Conservation (phyloP, 1,140 invertebrate genomes). For the Scylla paramamosain region DNA sequence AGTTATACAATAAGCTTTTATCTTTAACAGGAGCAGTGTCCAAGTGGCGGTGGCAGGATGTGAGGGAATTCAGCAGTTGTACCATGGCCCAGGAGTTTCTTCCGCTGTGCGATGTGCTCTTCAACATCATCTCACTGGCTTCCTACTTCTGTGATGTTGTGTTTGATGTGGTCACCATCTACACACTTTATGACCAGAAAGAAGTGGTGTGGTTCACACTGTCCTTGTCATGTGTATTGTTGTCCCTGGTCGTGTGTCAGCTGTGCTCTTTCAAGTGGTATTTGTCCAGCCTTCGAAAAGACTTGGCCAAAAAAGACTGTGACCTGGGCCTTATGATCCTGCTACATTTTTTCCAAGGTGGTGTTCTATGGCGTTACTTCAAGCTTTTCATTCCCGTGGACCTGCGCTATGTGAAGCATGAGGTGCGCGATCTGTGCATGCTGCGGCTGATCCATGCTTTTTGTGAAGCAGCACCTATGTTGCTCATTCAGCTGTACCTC, state of each 20-base stretch:
- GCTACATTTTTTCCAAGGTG: constrained; percentile 89
- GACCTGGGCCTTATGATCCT: constrained; percentile 80
- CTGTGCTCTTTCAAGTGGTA: constrained; percentile 78
- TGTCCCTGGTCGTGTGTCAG: constrained; percentile 77
- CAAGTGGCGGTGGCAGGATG: constrained; percentile 66
- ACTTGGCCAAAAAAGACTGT: constrained; percentile 72
- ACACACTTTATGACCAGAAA: constrained; percentile 85
- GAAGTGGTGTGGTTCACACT: constrained; percentile 77
- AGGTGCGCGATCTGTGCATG: constrained; percentile 89
- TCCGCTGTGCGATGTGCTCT: constrained; percentile 90
- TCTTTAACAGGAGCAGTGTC: constrained; percentile 42
- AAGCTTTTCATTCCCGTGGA: constrained; percentile 93
- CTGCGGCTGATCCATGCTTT: constrained; percentile 92
- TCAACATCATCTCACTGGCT: constrained; percentile 94
- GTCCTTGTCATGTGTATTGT: constrained; percentile 72
- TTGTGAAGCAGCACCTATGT: constrained; percentile 91
- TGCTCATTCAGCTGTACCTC: constrained; percentile 90
- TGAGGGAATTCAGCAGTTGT: constrained; percentile 55
- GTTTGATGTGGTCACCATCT: constrained; percentile 90
- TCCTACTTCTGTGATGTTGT: constrained; percentile 95
- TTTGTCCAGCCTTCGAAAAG: constrained; percentile 71
- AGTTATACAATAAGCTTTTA: neutral
- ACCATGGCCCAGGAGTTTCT: constrained; percentile 78
- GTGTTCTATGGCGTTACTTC: constrained; percentile 94
- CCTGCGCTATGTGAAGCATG: constrained; percentile 89